Conservation (phyloP, 2,888 invertebrate genomes). For the Heteropelma amictum region DNA sequence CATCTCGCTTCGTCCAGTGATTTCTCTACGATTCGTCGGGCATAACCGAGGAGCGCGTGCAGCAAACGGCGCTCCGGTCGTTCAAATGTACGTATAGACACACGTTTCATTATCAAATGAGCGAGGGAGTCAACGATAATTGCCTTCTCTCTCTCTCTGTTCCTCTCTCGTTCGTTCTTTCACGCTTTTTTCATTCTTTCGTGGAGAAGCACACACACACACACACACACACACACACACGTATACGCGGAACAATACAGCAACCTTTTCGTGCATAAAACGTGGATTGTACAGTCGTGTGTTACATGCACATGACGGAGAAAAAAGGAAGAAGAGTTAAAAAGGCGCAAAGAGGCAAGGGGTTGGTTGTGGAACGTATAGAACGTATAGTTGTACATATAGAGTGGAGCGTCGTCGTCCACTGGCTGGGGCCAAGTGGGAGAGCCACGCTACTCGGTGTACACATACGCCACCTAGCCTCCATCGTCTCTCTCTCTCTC, state of each 20-base stretch:
- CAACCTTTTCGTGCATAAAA: constrained; percentile 11
- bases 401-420: constrained; percentile 51
- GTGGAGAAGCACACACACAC: background rate
- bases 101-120: constrained; percentile 18
- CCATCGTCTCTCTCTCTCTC: constrained; percentile 27
- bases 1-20: constrained; percentile 24
- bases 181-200: constrained; percentile 53
- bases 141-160: constrained; percentile 15
- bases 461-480: background rate
- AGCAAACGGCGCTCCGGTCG: constrained; percentile 20
- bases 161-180: constrained; percentile 46
- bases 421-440: constrained; percentile 65
- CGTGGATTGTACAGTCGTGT: constrained; percentile 11
- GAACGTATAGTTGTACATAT: constrained; percentile 49
- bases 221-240: constrained; percentile 20
- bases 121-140: background rate
- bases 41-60: constrained; percentile 10
- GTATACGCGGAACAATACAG: background rate
- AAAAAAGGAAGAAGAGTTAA: constrained; percentile 8
- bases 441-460: constrained; percentile 62
- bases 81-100: constrained; percentile 10
- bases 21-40: constrained; percentile 8
- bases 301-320: background rate
- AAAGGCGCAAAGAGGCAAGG: constrained; percentile 1
- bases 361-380: constrained; percentile 35